phyloP scores from a whole-genome alignment of 2,888 invertebrate genomes.

The Octodonta nipae region DNA sequence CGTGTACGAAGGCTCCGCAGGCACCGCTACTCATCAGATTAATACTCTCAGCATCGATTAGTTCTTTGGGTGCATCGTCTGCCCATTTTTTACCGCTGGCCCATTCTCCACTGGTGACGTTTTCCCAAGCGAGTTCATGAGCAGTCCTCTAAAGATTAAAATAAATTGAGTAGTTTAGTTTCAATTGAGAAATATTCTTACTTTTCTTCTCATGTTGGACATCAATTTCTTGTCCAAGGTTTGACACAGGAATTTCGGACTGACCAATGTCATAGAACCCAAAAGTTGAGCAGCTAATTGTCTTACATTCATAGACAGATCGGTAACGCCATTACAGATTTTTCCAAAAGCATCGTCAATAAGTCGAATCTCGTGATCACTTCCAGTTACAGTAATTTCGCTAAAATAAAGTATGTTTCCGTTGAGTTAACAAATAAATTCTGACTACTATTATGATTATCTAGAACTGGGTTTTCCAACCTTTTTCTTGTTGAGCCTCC shows the following conservation, averaged over 20 bases:
- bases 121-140: conserved; percentile 73
- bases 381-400: conserved; percentile 53
- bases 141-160: conserved; percentile 53
- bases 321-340: conserved; percentile 85
- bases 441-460: no score
- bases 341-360: conserved; percentile 94
- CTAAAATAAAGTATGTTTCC: conserved; percentile 34
- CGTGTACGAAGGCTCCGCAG: conserved; percentile 96
- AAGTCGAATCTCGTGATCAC: conserved; percentile 73
- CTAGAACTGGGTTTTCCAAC: no score
- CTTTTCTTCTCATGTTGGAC: conserved; percentile 72
- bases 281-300: conserved; percentile 72
- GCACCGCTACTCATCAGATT: conserved; percentile 83
- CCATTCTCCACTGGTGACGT: conserved; percentile 79
- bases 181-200: conserved; percentile 29
- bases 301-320: conserved; percentile 78
- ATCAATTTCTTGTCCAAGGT: conserved; percentile 95
- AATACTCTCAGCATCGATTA: conserved; percentile 58
- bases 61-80: conserved; percentile 68
- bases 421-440: no score
- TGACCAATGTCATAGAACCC: conserved; percentile 77
- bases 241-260: conserved; percentile 81
- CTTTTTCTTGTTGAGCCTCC: no score
- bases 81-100: conserved; percentile 81
- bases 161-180: no score